Evolutionary conservation across 2,888 invertebrate species (phyloP).

Genomic region (Dynastes tityus): DNA sequence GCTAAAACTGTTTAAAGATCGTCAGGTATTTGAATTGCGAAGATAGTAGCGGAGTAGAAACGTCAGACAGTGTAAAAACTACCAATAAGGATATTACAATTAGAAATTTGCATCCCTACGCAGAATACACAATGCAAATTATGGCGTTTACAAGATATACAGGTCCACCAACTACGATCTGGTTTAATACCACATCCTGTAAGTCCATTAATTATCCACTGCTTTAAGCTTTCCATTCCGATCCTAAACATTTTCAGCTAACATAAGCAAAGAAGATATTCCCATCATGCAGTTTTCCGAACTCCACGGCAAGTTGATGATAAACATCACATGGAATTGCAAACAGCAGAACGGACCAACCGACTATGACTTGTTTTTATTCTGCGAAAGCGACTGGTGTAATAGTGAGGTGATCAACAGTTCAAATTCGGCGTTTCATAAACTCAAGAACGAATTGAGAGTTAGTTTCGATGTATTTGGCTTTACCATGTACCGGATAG

Average conservation of each 20-base stretch:
- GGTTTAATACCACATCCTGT: background rate
- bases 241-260: background rate
- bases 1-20: background rate
- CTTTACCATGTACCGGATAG: background rate
- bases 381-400: slow-evolving; percentile 32
- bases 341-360: slow-evolving; percentile 5
- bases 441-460: background rate
- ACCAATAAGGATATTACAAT: background rate
- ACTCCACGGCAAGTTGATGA: background rate
- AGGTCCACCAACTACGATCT: too few relatives aligned
- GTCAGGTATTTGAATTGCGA: background rate
- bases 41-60: background rate
- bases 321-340: slow-evolving; percentile 1
- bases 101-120: background rate
- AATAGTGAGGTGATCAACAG: background rate
- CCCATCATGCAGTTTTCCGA: background rate
- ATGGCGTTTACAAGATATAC: too few relatives aligned
- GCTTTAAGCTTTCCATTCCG: too few relatives aligned
- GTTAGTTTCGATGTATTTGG: background rate
- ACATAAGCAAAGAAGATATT: background rate
- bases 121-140: background rate
- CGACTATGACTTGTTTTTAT: background rate
- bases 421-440: background rate
- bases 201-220: background rate
- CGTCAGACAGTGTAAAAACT: background rate